These are phyloP conservation scores for Dryobates pubescens DNA, from an alignment of 2,797 vertebrate species.

Conservation along the genomic window DNA sequence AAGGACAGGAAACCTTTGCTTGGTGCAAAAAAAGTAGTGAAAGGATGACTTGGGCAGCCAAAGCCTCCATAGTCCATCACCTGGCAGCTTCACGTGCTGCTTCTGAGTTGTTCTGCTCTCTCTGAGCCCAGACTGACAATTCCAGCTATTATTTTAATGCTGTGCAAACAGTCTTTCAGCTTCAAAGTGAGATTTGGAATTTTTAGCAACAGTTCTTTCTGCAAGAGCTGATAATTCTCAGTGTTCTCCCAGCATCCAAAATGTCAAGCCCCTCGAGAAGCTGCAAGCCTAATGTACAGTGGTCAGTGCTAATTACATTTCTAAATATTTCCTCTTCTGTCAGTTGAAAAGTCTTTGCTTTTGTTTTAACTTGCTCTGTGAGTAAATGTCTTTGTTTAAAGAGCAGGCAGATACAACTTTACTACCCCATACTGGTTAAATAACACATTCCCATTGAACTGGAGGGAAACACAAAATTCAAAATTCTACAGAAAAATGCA, in stretches of 20 bases:
- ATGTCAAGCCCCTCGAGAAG: slow-evolving; percentile 51
- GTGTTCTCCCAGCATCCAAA: neutral
- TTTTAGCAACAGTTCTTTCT: slow-evolving; percentile 32
- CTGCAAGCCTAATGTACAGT: neutral
- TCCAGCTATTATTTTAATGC: slow-evolving; percentile 30
- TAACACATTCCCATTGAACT: no score
- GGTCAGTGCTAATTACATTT: slow-evolving; percentile 58
- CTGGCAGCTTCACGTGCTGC: neutral
- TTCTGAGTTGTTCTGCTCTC: neutral
- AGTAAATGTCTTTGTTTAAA: neutral
- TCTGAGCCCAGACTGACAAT: neutral
- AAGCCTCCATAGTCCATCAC: neutral
- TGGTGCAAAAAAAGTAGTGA: neutral
- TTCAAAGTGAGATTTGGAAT: neutral
- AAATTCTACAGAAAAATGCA: no score
- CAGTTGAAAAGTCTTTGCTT: slow-evolving; percentile 31
- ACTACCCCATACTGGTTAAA: no score
- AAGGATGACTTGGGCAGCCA: neutral
- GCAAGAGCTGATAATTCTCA: slow-evolving; percentile 5
- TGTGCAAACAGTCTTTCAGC: neutral
- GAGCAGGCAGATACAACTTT: no score
- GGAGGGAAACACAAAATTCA: no score
- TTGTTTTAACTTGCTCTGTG: slow-evolving; percentile 34
- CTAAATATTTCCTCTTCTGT: slow-evolving; percentile 43
- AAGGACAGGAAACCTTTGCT: neutral